Percentiles rank a stretch among this genome's conserved stretches.
These are phyloP conservation scores for Oncorhynchus keta DNA, from an alignment of 2,113 vertebrate genomes.

Conservation along the genomic window DNA sequence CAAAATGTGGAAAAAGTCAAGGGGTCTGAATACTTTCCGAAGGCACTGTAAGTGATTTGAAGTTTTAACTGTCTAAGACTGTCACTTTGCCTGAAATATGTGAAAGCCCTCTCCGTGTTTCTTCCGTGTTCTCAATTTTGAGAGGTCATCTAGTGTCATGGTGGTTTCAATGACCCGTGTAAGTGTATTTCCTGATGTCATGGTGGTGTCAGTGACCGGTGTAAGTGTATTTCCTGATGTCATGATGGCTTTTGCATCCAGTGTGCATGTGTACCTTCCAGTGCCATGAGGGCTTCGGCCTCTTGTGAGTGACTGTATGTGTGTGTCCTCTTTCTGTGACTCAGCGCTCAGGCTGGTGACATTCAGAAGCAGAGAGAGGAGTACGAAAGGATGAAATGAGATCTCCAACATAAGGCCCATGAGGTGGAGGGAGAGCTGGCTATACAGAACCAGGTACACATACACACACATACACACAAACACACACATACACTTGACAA, in stretches of 20 bases:
- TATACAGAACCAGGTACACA: conserved; percentile 77
- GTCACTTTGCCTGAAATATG: too few relatives aligned
- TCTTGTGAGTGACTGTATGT: not conserved
- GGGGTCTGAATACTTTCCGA: too few relatives aligned
- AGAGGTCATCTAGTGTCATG: too few relatives aligned
- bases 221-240: not conserved
- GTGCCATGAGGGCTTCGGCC: not conserved
- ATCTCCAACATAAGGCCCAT: conserved; percentile 66
- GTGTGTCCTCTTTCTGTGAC: conserved; percentile 1
- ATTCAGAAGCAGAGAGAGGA: conserved; percentile 64
- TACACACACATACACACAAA: too few relatives aligned
- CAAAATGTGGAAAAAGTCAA: too few relatives aligned
- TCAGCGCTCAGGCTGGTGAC: conserved; percentile 64
- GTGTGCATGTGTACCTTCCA: not conserved
- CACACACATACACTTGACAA: not conserved
- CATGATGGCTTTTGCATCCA: not conserved
- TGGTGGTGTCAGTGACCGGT: too few relatives aligned
- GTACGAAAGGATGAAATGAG: conserved; percentile 63
- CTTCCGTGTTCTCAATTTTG: too few relatives aligned
- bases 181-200: too few relatives aligned
- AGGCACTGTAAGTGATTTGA: too few relatives aligned
- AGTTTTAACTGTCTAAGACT: too few relatives aligned
- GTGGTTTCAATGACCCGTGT: too few relatives aligned
- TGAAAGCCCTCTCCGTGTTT: too few relatives aligned
- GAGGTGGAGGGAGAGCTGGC: conserved; percentile 68